Evolutionary conservation across 2,797 vertebrate genomes (phyloP).

Genomic region (Hydrocynus forskahlii): DNA sequence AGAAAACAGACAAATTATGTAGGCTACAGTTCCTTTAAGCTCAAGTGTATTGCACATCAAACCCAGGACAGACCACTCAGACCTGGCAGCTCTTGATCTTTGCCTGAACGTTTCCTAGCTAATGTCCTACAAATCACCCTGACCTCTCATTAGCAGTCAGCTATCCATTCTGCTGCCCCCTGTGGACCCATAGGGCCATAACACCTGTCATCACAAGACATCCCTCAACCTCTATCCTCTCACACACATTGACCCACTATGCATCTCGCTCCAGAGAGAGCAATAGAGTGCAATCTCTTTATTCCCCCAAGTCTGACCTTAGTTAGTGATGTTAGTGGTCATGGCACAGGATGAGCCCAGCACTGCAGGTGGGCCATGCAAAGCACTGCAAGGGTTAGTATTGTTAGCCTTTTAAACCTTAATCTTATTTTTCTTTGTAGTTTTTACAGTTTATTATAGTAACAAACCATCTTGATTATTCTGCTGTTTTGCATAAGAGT

Average conservation of each 20-base stretch:
- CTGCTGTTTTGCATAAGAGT: no score
- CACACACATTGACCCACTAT: slow-evolving; percentile 44
- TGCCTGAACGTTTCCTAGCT: slow-evolving; percentile 70
- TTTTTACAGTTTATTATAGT: no score
- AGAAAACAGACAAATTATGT: background rate
- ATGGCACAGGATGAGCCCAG: background rate
- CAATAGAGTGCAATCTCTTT: slow-evolving; percentile 41
- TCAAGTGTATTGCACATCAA: slow-evolving; percentile 51
- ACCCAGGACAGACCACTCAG: slow-evolving; percentile 53
- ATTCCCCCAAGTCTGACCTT: slow-evolving; percentile 59
- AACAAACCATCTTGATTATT: no score
- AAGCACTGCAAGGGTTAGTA: background rate
- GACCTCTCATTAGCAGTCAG: slow-evolving; percentile 67
- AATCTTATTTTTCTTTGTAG: background rate
- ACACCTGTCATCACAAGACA: slow-evolving; percentile 62
- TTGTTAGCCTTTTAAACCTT: background rate
- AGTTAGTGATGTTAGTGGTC: slow-evolving; percentile 40
- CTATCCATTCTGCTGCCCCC: slow-evolving; percentile 30
- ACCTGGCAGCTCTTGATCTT: slow-evolving; percentile 58
- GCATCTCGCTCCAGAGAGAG: slow-evolving; percentile 32
- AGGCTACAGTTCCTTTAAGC: background rate
- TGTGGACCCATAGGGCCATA: slow-evolving; percentile 36
- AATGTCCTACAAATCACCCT: slow-evolving; percentile 75
- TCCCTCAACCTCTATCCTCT: slow-evolving; percentile 42
- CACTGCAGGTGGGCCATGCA: no score